Percentiles rank a stretch among this genome's conserved stretches.
Conservation (phyloP, 2,888 invertebrate species). For the Ormyrus rosae region DNA sequence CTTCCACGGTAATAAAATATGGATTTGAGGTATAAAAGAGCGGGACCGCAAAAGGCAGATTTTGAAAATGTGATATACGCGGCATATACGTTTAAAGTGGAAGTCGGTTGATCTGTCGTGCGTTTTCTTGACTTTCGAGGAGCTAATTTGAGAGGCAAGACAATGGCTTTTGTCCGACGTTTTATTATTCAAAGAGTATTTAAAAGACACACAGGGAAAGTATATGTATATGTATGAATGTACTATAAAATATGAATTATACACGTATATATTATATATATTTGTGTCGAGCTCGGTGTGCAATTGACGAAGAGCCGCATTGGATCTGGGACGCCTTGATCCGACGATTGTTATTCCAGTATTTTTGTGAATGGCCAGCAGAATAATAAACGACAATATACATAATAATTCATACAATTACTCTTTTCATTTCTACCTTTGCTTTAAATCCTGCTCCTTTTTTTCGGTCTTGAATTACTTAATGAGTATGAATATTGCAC, state of each 20-base stretch:
- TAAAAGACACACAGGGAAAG: slow-evolving; percentile 19
- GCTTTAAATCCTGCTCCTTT: too few species aligned
- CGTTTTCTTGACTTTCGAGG: not conserved
- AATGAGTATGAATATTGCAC: too few species aligned
- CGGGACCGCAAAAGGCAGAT: not conserved
- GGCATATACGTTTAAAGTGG: not conserved
- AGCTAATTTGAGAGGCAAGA: not conserved
- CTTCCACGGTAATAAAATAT: too few species aligned
- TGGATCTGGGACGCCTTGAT: not conserved
- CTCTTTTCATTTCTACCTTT: too few species aligned
- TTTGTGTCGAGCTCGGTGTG: slow-evolving; percentile 21
- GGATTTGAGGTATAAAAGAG: too few species aligned
- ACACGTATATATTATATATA: not conserved
- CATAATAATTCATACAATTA: not conserved
- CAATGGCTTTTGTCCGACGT: not conserved
- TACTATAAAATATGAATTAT: slow-evolving; percentile 10
- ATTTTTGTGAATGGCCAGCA: slow-evolving; percentile 55
- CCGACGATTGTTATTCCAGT: slow-evolving; percentile 48
- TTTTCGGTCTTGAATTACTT: too few species aligned
- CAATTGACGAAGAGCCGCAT: slow-evolving; percentile 22
- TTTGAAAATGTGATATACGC: slow-evolving; percentile 28
- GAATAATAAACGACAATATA: slow-evolving; percentile 58
- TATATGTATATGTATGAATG: slow-evolving; percentile 38
- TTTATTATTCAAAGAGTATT: slow-evolving; percentile 4
- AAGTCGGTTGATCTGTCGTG: not conserved